Evolutionary conservation across 2,797 vertebrate species (phyloP).

Genomic region (Kryptolebias ocellatus): DNA sequence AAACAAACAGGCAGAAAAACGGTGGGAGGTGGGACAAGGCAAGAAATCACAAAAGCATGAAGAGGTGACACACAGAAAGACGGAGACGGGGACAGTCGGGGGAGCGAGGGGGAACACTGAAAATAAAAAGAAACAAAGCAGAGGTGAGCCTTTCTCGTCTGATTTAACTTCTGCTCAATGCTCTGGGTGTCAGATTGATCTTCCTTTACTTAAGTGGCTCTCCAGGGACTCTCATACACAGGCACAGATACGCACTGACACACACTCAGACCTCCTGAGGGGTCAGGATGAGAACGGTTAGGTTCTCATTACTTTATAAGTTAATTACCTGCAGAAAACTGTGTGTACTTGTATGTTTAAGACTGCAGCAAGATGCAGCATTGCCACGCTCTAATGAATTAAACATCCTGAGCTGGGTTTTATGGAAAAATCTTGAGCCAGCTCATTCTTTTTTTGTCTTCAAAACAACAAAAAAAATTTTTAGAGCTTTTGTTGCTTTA

Average conservation of each 20-base stretch:
- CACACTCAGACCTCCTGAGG: conserved; percentile 27
- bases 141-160: conserved; percentile 34
- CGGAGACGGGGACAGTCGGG: conserved; percentile 17
- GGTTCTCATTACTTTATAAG: conserved; percentile 45
- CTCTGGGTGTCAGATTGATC: conserved; percentile 56
- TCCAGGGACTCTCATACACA: no score
- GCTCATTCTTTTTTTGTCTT: no score
- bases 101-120: conserved; percentile 10
- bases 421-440: no score
- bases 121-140: conserved; percentile 20
- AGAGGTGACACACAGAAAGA: conserved; percentile 42
- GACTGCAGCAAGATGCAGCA: no score
- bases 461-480: no score
- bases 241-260: no score
- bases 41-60: conserved; percentile 36
- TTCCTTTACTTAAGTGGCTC: conserved; percentile 59
- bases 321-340: conserved; percentile 37
- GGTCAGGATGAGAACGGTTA: conserved; percentile 27
- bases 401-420: no score
- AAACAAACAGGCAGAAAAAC: conserved; percentile 26
- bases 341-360: neutral
- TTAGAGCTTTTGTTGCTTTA: no score
- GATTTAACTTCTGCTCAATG: conserved; percentile 46
- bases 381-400: no score
- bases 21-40: conserved; percentile 13